A percentile compares a stretch with the other conserved stretches of the same genome.
Evolutionary conservation across 2,797 vertebrate genomes (phyloP).

Genomic region (Phataginus tetradactyla): DNA sequence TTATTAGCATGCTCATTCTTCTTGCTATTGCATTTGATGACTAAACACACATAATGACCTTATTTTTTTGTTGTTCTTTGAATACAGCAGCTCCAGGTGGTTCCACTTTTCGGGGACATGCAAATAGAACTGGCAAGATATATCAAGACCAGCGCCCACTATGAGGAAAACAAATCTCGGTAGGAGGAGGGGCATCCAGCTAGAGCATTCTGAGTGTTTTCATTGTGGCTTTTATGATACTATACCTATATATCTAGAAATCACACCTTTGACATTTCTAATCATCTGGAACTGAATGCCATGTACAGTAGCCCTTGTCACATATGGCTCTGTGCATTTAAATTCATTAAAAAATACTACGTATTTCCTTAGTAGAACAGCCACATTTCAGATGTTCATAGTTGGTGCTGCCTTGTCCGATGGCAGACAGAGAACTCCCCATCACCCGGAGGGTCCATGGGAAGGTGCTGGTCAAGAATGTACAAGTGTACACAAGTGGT

Average conservation of each 20-base stretch:
- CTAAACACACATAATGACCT: not conserved
- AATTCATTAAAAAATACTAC: not conserved
- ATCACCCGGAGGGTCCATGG: not conserved
- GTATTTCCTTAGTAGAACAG: not conserved
- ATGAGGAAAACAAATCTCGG: slow-evolving; percentile 99
- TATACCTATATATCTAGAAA: not conserved
- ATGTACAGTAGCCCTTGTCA: not conserved
- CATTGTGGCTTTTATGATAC: too few species aligned
- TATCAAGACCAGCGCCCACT: slow-evolving; percentile 99
- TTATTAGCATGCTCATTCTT: not conserved
- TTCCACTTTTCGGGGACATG: slow-evolving; percentile 99
- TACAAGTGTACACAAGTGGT: not conserved
- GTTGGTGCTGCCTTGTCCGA: not conserved
- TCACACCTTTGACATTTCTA: not conserved
- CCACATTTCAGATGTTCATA: not conserved
- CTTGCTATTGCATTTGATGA: not conserved
- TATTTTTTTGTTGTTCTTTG: slow-evolving; percentile 51
- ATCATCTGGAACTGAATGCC: not conserved
- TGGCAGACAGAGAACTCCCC: not conserved
- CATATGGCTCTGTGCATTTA: not conserved
- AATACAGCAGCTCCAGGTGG: slow-evolving; percentile 96
- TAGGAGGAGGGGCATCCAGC: slow-evolving; percentile 76
- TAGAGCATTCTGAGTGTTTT: not conserved
- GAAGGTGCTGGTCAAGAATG: not conserved
- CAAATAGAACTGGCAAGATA: slow-evolving; percentile 98